Evolutionary conservation across 1,140 invertebrate species (phyloP).

Genomic region (Schlechtendalia chinensis): DNA sequence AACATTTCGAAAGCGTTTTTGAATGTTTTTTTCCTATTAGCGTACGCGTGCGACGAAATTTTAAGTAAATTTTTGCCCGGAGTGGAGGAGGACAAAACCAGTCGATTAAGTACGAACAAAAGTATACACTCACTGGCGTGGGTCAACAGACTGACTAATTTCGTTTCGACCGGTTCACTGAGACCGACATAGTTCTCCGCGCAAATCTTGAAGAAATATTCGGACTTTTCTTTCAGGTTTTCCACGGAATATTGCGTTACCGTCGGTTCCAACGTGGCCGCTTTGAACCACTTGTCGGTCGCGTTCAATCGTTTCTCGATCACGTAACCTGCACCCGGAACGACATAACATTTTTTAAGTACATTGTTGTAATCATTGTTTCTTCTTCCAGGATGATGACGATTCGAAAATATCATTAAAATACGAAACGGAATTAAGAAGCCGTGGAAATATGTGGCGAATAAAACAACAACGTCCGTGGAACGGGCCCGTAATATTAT

Average conservation of each 20-base stretch:
- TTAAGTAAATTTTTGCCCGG: too few species aligned
- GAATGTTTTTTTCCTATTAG: too few species aligned
- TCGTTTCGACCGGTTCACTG: conserved; percentile 75
- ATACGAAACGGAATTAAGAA: too few species aligned
- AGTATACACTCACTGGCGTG: conserved; percentile 80
- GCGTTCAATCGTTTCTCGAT: conserved; percentile 82
- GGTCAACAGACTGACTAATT: conserved; percentile 81
- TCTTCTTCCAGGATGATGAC: too few species aligned
- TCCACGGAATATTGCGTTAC: conserved; percentile 75
- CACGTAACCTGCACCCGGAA: conserved; percentile 70
- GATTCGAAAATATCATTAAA: too few species aligned
- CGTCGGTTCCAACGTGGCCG: conserved; percentile 78
- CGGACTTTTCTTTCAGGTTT: conserved; percentile 83
- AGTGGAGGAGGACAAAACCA: too few species aligned
- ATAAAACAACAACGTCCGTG: too few species aligned
- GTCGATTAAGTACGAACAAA: too few species aligned
- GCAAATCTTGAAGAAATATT: conserved; percentile 86
- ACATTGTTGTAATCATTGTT: not conserved
- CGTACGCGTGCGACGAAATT: too few species aligned
- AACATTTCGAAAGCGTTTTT: too few species aligned
- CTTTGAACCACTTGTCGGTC: conserved; percentile 83
- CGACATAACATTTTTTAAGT: not conserved
- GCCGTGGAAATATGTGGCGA: too few species aligned
- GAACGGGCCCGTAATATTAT: not conserved
- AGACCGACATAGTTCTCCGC: conserved; percentile 88